Base-by-base conservation (phyloP, 2,888 invertebrate genomes). In the Yponomeuta cagnagella region DNA sequence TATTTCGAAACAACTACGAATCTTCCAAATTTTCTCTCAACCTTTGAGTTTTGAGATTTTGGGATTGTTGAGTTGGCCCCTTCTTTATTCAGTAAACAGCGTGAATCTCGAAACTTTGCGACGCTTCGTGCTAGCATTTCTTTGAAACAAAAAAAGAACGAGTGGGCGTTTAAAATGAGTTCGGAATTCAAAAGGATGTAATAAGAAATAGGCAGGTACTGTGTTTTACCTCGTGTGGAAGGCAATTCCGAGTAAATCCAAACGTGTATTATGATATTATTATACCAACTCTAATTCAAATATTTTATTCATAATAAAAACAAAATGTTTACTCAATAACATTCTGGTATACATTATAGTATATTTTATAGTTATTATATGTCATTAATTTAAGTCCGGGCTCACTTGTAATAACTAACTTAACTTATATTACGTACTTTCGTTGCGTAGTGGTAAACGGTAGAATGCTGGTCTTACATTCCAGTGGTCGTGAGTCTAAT, bases 151-250 rank as follows among this genome's bases (percentile, higher is more conserved):
- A 23, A 58, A 43, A 58, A 68, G 48, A 69, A 52, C 69, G 23
- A 48, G 68, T n/a, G 68, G 68, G 31, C 69, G 69, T 37, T 69
- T 52, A 58, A 69, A 71, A 72, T 73, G 71, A 73, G 73, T 72
- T 72, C 71, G 70, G 71, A 73, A 75, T 75, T 75, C 63, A 64
- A 73, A 73, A 71, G 72, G 71, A 72, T 63, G 72, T 72, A 74
- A 75, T 72, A 72, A 72, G 72, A 73, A 75, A 74, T 68, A 43
- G 43, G 43, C 48, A 43, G 43, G 43, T 43, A 48, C 68, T 69
- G 52, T 37, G 15, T 43, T 68, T 68, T 33, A 65, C 65, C 65
- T 58, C 5, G 15, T 58, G 52, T 58, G 52, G 5, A 15, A 15
- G 52, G 52, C 52, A 15, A 58, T 58, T 58, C 52, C 52, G 2